These are phyloP conservation scores for Rattus norvegicus DNA, from an alignment of 2,113 vertebrate genomes.

Conservation along the genomic window DNA sequence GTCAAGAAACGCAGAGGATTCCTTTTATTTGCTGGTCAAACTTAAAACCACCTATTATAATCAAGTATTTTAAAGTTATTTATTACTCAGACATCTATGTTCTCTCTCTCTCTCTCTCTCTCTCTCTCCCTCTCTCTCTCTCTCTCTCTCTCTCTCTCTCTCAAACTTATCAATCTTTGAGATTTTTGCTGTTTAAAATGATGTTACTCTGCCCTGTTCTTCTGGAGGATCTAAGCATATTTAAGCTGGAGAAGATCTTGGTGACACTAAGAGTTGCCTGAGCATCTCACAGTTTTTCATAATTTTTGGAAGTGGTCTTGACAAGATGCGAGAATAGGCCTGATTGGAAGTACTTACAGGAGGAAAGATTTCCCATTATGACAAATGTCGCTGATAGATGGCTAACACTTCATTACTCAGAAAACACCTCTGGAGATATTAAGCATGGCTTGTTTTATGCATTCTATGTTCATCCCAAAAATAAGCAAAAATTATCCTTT, in stretches of 20 bases:
- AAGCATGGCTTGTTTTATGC: not conserved
- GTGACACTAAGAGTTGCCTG: not conserved
- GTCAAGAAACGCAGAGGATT: not conserved
- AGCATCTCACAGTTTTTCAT: not conserved
- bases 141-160: not conserved
- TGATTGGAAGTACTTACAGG: conserved; percentile 15
- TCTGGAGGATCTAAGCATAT: not conserved
- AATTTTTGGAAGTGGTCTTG: not conserved
- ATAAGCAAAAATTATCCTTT: conserved; percentile 25
- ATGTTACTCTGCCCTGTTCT: not conserved
- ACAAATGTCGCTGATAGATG: not conserved
- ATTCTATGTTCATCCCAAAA: conserved; percentile 12
- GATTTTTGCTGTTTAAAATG: not conserved
- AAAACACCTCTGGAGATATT: not conserved
- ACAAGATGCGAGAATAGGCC: not conserved
- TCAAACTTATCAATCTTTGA: not conserved
- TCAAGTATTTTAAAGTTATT: not conserved
- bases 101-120: not conserved
- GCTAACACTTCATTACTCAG: conserved; percentile 48
- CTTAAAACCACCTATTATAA: conserved; percentile 12
- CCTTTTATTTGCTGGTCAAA: not conserved
- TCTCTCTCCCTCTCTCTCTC: not conserved
- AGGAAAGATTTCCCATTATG: conserved; percentile 13
- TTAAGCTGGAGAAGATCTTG: conserved; percentile 9
- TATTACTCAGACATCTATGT: not conserved